Conservation (phyloP, 2,888 invertebrate species). For the Danaus chrysippus region DNA sequence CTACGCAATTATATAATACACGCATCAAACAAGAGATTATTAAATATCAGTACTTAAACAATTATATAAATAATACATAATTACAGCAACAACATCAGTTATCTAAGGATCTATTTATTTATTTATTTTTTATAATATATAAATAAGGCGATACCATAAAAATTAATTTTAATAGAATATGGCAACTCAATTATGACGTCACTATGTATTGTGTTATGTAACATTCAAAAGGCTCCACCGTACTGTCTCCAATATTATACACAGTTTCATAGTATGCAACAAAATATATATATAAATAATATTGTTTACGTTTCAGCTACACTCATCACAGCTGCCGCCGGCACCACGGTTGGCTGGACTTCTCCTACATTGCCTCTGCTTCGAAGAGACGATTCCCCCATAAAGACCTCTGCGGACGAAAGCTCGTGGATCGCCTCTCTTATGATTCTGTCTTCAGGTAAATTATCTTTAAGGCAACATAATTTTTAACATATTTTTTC, state of each 20-base stretch:
- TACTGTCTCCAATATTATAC: neutral
- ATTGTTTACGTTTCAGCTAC: constrained; percentile 58
- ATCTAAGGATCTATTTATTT: no score
- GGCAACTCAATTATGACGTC: no score
- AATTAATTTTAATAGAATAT: no score
- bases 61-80: no score
- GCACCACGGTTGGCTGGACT: constrained; percentile 79
- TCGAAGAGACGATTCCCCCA: constrained; percentile 66
- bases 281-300: neutral
- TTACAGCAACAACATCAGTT: no score
- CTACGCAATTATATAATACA: no score
- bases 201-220: no score
- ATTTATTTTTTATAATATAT: no score
- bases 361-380: constrained; percentile 80
- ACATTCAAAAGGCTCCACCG: no score
- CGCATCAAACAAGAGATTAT: no score
- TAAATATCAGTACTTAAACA: no score
- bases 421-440: constrained; percentile 83
- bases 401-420: constrained; percentile 75
- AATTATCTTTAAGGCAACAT: constrained; percentile 8
- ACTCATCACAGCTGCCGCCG: constrained; percentile 73
- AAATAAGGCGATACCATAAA: no score
- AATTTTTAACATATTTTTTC: neutral
- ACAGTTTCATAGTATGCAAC: neutral
- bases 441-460: constrained; percentile 80